A percentile compares a stretch with the other conserved stretches of the same genome.
These are phyloP conservation scores for Plagiodera versicolora DNA, from an alignment of 2,888 invertebrate genomes.

Conservation along the genomic window DNA sequence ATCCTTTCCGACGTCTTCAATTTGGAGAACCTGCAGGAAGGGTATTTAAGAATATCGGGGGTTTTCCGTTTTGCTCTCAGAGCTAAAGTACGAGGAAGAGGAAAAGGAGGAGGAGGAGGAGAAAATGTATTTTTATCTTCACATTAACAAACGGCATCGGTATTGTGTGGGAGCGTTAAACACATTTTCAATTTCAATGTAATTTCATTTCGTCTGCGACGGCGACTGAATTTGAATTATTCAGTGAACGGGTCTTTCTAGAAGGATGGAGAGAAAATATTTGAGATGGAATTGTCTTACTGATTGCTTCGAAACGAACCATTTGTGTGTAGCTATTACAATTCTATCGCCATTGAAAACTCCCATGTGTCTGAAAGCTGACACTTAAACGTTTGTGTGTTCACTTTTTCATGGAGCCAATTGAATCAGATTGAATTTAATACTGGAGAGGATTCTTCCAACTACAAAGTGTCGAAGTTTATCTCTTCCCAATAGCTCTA, in stretches of 20 bases:
- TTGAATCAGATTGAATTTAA: no score
- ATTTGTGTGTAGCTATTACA: no score
- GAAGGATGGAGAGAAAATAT: background rate
- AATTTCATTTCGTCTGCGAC: constrained; percentile 7
- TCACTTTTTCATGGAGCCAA: no score
- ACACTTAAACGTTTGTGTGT: constrained; percentile 17
- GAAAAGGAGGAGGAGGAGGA: no score
- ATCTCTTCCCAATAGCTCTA: no score
- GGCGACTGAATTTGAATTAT: constrained; percentile 1
- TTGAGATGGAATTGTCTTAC: background rate
- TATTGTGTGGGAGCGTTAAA: constrained; percentile 2
- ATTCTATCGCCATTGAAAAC: background rate
- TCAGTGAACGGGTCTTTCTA: background rate
- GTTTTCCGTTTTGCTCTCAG: constrained; percentile 1
- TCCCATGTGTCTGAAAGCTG: background rate
- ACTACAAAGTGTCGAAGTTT: no score
- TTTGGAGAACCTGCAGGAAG: background rate
- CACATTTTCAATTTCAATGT: constrained; percentile 11
- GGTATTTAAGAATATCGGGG: constrained; percentile 12
- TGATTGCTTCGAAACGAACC: background rate
- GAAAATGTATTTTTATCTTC: constrained; percentile 9
- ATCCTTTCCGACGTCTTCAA: constrained; percentile 1
- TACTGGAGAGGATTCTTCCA: no score
- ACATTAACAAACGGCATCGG: constrained; percentile 9
- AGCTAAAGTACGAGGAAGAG: no score